Evolutionary conservation across 2,888 invertebrate genomes (phyloP), one percentile per base, ranked within the genome.

Genomic region (Petrolisthes cinctipes): DNA sequence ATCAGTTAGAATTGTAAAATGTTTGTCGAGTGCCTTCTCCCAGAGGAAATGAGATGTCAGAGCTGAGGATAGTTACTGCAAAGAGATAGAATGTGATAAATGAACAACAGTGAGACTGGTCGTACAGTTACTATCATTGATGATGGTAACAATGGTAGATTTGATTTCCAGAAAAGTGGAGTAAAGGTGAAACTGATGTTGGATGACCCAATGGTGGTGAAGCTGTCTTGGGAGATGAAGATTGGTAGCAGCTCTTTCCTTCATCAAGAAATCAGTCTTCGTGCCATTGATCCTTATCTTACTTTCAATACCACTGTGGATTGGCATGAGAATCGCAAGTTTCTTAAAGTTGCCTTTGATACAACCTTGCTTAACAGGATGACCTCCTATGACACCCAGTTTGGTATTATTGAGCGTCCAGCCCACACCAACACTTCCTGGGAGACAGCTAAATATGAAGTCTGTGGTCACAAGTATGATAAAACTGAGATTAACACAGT

Each of bases 361-460:
- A 92, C 93, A 14, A 92, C 92, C 83, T 91, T 94, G 4, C 84
- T 91, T n/a, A 76, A 92, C 5, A 89, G 91, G 6, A 91, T 92
- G 54, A 93, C 93, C 4, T 92, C 93, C 0, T 94, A 93, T 91
- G 94, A 94, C 83, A 93, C 93, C 23, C 94, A 94, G 91, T 93
- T 92, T 92, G 94, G 94, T 0, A 92, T 93, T 90, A 86, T 93
- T 4, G 92, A 92, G 87, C 91, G 94, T 37, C 93, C 93, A 0
- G 93, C 93, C 17, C 94, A 94, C 91, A 92, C 91, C 82, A 94
- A 94, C 91, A 94, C 94, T 7, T 93, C 93, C 9, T 94, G 94
- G 94, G 94, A 94, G 91, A 92, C 92, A 91, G 94, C 94, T 4
- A 92, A 92, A 91, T 94, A 92, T 92, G 94, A 94, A 92, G 93